Evolutionary conservation across 1,140 invertebrate species (phyloP).

Genomic region (Hylyphantes graminicola): DNA sequence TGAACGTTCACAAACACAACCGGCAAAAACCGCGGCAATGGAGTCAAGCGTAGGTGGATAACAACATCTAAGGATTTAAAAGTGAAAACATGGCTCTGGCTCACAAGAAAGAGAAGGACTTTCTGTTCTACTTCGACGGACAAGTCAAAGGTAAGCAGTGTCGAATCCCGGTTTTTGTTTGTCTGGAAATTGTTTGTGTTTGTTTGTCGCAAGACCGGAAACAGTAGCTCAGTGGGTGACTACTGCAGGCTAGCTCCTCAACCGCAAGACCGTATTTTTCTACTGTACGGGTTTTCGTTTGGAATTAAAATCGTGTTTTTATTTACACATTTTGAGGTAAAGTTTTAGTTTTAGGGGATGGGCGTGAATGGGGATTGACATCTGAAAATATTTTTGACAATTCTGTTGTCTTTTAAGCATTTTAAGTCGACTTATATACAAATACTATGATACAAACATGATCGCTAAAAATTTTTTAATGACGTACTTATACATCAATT

Average conservation of each 20-base stretch:
- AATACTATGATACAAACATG: too few species aligned
- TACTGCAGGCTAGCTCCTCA: background rate
- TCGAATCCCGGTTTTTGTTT: constrained; percentile 11
- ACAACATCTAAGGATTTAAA: background rate
- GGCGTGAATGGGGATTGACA: too few species aligned
- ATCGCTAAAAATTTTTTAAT: too few species aligned
- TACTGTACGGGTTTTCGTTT: background rate
- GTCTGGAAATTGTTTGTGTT: background rate
- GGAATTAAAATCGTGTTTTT: too few species aligned
- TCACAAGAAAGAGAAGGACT: constrained; percentile 47
- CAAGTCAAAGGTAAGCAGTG: constrained; percentile 52
- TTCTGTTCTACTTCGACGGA: constrained; percentile 46
- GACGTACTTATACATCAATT: too few species aligned
- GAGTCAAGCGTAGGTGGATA: constrained; percentile 51
- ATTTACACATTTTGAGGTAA: too few species aligned
- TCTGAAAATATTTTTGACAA: too few species aligned
- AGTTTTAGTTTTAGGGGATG: too few species aligned
- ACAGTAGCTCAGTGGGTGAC: constrained; percentile 42
- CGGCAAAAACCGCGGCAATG: constrained; percentile 27
- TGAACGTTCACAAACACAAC: background rate
- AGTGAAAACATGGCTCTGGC: constrained; percentile 41
- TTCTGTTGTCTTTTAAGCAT: too few species aligned
- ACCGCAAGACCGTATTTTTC: constrained; percentile 33
- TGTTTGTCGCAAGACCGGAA: constrained; percentile 16
- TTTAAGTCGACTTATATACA: too few species aligned